A percentile compares a stretch with the other conserved stretches of the same genome.
phyloP scores from a whole-genome alignment of 2,797 vertebrate genomes.

The Syncerus caffer region DNA sequence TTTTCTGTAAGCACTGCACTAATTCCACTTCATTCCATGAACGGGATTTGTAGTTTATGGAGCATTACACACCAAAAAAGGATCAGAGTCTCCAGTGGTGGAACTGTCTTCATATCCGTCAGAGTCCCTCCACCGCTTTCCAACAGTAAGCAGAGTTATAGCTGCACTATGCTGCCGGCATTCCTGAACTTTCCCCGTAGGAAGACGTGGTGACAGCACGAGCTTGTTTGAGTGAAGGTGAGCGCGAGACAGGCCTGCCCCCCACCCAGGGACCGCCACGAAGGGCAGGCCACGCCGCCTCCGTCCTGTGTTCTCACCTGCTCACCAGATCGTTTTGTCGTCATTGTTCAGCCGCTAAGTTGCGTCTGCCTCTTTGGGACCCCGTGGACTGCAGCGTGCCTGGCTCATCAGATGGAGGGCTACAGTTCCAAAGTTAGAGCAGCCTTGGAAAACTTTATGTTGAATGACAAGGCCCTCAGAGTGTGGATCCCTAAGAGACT shows the following conservation, averaged over 20 bases:
- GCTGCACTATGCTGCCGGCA: accelerated
- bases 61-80: not conserved
- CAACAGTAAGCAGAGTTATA: not conserved
- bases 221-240: too few relatives aligned
- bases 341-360: not conserved
- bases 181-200: too few relatives aligned
- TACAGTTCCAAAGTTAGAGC: not conserved
- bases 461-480: not conserved
- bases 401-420: not conserved
- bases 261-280: not conserved
- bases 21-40: not conserved
- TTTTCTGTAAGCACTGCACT: not conserved
- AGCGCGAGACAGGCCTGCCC: accelerated
- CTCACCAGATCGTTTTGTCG: too few relatives aligned
- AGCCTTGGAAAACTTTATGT: not conserved
- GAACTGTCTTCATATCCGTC: accelerated
- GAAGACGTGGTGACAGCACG: not conserved
- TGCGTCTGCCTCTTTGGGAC: accelerated
- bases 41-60: not conserved
- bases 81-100: too few relatives aligned
- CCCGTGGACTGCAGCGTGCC: not conserved
- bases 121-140: not conserved
- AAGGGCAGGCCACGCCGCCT: too few relatives aligned
- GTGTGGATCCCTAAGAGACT: not conserved
- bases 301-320: not conserved